These are phyloP conservation scores for Perdita meconis DNA, from an alignment of 2,888 invertebrate species.

Conservation along the genomic window DNA sequence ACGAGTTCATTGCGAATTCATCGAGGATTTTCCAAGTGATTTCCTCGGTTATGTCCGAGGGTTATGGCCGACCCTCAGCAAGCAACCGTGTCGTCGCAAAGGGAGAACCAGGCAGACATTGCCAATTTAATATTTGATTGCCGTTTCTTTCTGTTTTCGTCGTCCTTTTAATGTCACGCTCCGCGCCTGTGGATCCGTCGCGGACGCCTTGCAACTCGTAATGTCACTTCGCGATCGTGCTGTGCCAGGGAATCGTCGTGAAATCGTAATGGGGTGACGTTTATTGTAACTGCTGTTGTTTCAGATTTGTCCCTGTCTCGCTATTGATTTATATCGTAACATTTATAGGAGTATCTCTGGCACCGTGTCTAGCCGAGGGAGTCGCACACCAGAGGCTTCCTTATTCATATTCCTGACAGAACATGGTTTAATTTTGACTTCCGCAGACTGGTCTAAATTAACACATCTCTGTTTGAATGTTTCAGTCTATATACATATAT, in stretches of 20 bases:
- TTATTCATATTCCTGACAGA: too few relatives aligned
- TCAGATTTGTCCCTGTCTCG: background rate
- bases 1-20: slow-evolving; percentile 76
- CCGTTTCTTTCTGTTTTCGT: slow-evolving; percentile 34
- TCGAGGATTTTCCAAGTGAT: slow-evolving; percentile 79
- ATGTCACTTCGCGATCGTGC: background rate
- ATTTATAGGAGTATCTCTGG: background rate
- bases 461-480: too few relatives aligned
- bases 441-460: too few relatives aligned
- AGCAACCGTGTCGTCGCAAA: slow-evolving; percentile 57
- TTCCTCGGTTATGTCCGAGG: slow-evolving; percentile 76
- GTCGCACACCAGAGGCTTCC: too few relatives aligned
- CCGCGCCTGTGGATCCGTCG: background rate
- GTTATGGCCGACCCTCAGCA: slow-evolving; percentile 66
- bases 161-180: slow-evolving; percentile 26
- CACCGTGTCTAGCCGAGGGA: too few relatives aligned
- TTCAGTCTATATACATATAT: too few relatives aligned
- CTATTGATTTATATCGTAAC: background rate
- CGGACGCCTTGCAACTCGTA: slow-evolving; percentile 1
- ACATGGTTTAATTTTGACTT: too few relatives aligned
- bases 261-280: slow-evolving; percentile 2
- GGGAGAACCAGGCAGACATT: slow-evolving; percentile 63
- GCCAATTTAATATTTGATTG: slow-evolving; percentile 70
- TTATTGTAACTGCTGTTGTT: slow-evolving; percentile 6
- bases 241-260: background rate